phyloP scores from a whole-genome alignment of 2,888 invertebrate species.

The Drosophila mercatorum region DNA sequence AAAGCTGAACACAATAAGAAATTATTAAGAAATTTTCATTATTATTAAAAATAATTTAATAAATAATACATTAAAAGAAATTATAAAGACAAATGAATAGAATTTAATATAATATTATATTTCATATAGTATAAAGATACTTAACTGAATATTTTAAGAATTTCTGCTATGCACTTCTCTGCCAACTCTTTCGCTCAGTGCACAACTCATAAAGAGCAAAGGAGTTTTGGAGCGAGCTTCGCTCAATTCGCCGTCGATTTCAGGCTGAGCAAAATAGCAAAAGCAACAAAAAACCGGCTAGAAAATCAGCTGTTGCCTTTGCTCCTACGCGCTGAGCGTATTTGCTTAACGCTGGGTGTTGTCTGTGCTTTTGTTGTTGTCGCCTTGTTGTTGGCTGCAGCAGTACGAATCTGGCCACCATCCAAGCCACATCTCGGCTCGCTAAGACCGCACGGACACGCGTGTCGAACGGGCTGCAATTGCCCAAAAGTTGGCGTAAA shows the following conservation, averaged over 20 bases:
- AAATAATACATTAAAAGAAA: no score
- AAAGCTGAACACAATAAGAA: background rate
- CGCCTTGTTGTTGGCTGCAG: constrained; percentile 11
- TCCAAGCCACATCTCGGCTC: constrained; percentile 28
- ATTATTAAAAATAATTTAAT: background rate
- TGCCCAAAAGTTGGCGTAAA: constrained; percentile 23
- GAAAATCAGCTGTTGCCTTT: constrained; percentile 59
- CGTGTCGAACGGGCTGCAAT: constrained; percentile 27
- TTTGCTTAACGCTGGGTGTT: constrained; percentile 17
- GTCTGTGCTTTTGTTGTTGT: constrained; percentile 14
- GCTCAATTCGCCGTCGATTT: constrained; percentile 46
- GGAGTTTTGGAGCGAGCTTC: constrained; percentile 10
- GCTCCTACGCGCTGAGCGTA: constrained; percentile 38
- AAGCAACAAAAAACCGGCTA: constrained; percentile 60
- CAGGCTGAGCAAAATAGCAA: constrained; percentile 19
- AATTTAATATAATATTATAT: no score
- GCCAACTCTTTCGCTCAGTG: constrained; percentile 20
- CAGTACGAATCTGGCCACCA: constrained; percentile 26
- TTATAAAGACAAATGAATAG: no score
- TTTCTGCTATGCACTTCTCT: background rate
- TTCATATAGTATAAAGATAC: no score
- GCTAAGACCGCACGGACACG: constrained; percentile 42
- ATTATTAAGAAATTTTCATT: background rate
- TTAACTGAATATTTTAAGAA: no score
- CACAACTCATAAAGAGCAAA: background rate